phyloP scores from a whole-genome alignment of 1,140 invertebrate genomes.

The Micrasema longulum region DNA sequence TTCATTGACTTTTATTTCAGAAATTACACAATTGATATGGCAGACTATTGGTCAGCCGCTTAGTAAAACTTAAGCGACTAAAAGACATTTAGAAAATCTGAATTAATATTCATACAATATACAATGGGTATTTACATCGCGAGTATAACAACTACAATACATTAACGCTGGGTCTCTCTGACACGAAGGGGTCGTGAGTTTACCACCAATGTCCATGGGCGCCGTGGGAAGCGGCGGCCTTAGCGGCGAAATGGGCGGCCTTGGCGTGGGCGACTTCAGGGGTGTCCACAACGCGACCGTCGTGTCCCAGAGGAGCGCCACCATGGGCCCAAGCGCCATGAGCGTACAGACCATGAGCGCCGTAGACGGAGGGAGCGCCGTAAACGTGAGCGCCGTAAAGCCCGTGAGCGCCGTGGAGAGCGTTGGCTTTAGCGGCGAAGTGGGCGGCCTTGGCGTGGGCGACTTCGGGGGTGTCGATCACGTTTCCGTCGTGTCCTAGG shows the following conservation, averaged over 20 bases:
- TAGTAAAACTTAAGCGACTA: too few relatives aligned
- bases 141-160: constrained; percentile 31
- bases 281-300: constrained; percentile 63
- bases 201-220: constrained; percentile 30
- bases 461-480: constrained; percentile 67
- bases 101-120: not conserved
- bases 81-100: not conserved
- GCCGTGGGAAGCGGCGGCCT: constrained; percentile 24
- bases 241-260: constrained; percentile 64
- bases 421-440: constrained; percentile 54
- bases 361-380: constrained; percentile 46
- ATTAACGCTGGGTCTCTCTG: not conserved
- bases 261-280: constrained; percentile 65
- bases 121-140: constrained; percentile 3
- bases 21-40: constrained; percentile 1
- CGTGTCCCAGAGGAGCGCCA: constrained; percentile 45
- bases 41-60: too few relatives aligned
- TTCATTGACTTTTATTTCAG: constrained; percentile 15
- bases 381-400: constrained; percentile 51
- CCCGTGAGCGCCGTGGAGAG: constrained; percentile 24
- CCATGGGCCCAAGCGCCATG: constrained; percentile 43
- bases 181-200: not conserved
- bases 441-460: constrained; percentile 66
- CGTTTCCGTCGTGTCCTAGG: constrained; percentile 54
- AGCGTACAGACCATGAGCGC: constrained; percentile 20